Base-by-base conservation (phyloP, 2,888 invertebrate species). In the Oscheius sp. region DNA sequence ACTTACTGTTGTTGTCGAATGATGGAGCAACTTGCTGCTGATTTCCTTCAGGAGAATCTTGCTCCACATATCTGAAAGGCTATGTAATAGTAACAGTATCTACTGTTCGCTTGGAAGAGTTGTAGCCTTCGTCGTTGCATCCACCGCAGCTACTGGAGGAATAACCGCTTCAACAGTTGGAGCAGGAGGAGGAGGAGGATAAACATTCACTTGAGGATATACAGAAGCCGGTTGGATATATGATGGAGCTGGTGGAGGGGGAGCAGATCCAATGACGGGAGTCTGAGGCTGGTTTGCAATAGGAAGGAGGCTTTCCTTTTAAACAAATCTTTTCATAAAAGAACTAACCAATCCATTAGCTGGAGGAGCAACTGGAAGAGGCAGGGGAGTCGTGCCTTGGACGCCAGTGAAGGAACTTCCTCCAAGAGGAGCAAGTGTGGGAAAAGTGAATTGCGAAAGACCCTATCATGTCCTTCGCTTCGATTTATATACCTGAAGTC, bases 31-130 rank as follows among this genome's bases (percentile, higher is more conserved):
- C 44, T 30, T 59, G 41, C 24, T 68, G 22, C 2, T 38, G 28
- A 54, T 20, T 44, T 22, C 51, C n/a, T 57, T 77, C 77, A 32
- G 77, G 77, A 49, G 74, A 71, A 33, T 77, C 77, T 2, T 72
- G 66, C 24, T 77, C 74, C 1, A 77, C 77, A 33, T 77, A 75
- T 28, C 75, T 75, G 61, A 51, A 72, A 4, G 14, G 9, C 12
- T 26, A 12, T 2, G 2, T 20, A 20, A 2, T 6, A 28, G n/a
- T 14, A 3, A n/a, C n/a, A 1, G 17, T 54, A 30, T 20, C 61
- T 36, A 76, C 70, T 69, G 71, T 51, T 77, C 77, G 57, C 74
- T 74, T 0, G 77, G 66, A n/a, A 77, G 57, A 36, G 77, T 77
- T 0, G 71, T 62, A 17, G 67, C 62, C 38, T 36, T 49, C 1